Percentiles rank a stretch among this genome's conserved stretches.
These are phyloP conservation scores for Oncorhynchus nerka DNA, from an alignment of 2,113 vertebrate genomes.

Conservation along the genomic window DNA sequence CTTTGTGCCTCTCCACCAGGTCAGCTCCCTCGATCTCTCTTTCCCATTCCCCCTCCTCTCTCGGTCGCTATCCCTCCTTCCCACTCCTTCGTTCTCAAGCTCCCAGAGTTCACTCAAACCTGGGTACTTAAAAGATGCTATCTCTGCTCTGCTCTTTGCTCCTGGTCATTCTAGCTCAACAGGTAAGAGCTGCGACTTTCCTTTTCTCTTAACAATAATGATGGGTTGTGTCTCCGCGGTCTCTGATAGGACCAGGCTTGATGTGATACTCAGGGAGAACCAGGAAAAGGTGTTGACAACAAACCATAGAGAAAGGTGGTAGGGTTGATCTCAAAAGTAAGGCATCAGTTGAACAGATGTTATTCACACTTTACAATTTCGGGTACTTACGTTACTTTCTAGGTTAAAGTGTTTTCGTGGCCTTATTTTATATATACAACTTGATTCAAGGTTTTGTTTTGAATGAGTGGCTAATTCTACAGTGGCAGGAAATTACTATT, in stretches of 20 bases:
- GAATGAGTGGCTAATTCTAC: neutral
- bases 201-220: neutral
- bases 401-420: neutral
- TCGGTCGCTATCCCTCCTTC: conserved; percentile 18
- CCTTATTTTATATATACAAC: neutral
- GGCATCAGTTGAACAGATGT: neutral
- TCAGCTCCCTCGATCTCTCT: conserved; percentile 61
- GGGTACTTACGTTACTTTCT: neutral
- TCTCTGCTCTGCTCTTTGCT: conserved; percentile 72
- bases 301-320: neutral
- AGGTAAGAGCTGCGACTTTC: conserved; percentile 75
- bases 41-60: conserved; percentile 50
- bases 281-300: neutral
- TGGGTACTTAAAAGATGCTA: conserved; percentile 76
- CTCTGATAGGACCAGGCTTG: neutral
- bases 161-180: conserved; percentile 73
- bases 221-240: neutral
- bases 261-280: neutral
- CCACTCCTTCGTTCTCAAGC: conserved; percentile 36
- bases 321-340: neutral
- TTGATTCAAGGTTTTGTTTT: neutral
- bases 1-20: conserved; percentile 82
- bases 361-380: neutral
- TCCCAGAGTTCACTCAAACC: conserved; percentile 48
- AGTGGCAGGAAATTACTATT: neutral